Evolutionary conservation across 2,888 invertebrate genomes (phyloP).

Genomic region (Ectemnius continuus): DNA sequence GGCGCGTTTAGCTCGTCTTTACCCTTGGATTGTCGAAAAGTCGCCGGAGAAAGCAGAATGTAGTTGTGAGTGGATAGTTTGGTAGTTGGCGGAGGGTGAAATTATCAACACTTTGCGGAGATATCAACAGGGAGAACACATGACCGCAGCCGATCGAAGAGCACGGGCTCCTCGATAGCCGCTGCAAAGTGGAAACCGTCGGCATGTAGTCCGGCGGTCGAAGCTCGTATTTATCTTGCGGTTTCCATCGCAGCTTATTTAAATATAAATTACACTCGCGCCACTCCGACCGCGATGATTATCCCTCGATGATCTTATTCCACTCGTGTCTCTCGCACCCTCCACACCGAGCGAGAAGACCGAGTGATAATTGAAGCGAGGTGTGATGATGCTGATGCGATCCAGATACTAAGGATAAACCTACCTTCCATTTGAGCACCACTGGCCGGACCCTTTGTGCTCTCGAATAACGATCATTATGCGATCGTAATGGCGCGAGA

Average conservation of each 20-base stretch:
- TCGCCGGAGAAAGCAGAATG: not conserved
- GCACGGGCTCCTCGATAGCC: not conserved
- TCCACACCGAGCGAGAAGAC: conserved; percentile 1
- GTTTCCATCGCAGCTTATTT: conserved; percentile 75
- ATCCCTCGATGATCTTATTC: conserved; percentile 44
- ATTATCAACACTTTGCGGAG: no score
- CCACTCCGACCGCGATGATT: conserved; percentile 37
- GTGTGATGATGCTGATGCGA: conserved; percentile 47
- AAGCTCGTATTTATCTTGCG: conserved; percentile 75
- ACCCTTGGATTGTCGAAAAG: no score
- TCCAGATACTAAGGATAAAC: conserved; percentile 38
- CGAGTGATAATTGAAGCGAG: conserved; percentile 55
- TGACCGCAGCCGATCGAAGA: conserved; percentile 69
- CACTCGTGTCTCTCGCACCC: conserved; percentile 33
- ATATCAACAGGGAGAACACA: conserved; percentile 5
- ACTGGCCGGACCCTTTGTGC: conserved; percentile 66
- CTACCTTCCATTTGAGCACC: conserved; percentile 57
- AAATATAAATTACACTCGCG: conserved; percentile 73
- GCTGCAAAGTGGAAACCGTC: conserved; percentile 52
- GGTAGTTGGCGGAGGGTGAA: no score
- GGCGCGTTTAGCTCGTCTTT: no score
- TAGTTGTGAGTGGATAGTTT: no score
- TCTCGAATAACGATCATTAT: conserved; percentile 71
- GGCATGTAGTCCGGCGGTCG: conserved; percentile 52
- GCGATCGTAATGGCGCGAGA: conserved; percentile 72